phyloP scores from a whole-genome alignment of 2,113 vertebrate genomes.

The Psephotus haematonotus region DNA sequence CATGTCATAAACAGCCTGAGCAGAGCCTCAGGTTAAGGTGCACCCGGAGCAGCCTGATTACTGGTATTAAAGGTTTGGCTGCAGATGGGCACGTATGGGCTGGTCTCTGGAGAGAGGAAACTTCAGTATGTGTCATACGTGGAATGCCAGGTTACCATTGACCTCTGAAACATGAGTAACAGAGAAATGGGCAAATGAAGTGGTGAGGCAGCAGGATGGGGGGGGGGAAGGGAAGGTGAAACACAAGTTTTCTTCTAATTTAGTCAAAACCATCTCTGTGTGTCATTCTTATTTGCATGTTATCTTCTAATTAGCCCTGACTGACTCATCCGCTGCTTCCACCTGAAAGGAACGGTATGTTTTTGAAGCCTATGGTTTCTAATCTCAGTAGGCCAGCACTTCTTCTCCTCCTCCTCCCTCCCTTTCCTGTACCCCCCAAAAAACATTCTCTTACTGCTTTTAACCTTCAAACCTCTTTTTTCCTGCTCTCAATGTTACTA shows the following conservation, averaged over 20 bases:
- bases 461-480: slow-evolving; percentile 72
- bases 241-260: neutral
- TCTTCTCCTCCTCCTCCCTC: neutral
- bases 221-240: neutral
- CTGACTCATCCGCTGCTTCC: neutral
- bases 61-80: neutral
- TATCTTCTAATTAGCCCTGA: slow-evolving; percentile 12
- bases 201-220: slow-evolving; percentile 5
- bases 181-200: neutral
- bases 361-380: slow-evolving; percentile 20
- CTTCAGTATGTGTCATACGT: neutral
- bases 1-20: neutral
- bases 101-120: neutral
- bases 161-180: neutral
- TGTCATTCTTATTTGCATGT: slow-evolving; percentile 42
- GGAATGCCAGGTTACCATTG: neutral
- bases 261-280: slow-evolving; percentile 10
- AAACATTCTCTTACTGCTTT: slow-evolving; percentile 50
- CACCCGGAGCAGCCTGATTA: neutral
- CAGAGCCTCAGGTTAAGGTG: slow-evolving; percentile 1
- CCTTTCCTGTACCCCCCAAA: neutral
- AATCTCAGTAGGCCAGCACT: slow-evolving; percentile 23
- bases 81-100: neutral
- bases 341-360: neutral
- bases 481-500: slow-evolving; percentile 35